These are phyloP conservation scores for Aphelenchoides bicaudatus DNA, from an alignment of 2,888 invertebrate genomes.

Conservation along the genomic window DNA sequence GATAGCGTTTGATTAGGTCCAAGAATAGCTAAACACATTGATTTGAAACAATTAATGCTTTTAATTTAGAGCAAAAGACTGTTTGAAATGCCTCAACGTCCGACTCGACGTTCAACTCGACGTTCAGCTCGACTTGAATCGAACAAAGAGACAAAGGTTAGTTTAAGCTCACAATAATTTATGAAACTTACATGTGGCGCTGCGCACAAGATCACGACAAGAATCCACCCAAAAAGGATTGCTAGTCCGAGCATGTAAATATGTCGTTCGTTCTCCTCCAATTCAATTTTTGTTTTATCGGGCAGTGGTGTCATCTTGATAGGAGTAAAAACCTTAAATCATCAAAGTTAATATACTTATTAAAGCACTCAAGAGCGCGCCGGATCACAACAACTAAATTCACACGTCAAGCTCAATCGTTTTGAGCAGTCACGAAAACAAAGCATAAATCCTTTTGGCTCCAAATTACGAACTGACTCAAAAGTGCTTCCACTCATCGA, in stretches of 20 bases:
- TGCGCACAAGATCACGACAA: conserved; percentile 55
- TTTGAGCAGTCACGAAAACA: no score
- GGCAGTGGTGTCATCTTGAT: conserved; percentile 5
- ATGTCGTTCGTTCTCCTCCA: conserved; percentile 21
- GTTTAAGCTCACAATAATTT: neutral
- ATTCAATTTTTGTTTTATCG: conserved; percentile 14
- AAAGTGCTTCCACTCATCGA: no score
- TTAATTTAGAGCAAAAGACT: neutral
- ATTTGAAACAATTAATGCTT: conserved; percentile 3
- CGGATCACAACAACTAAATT: no score
- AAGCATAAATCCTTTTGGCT: no score
- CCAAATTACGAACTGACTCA: no score
- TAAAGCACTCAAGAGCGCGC: no score
- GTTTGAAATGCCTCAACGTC: neutral
- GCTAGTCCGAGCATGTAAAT: conserved; percentile 49
- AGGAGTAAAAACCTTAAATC: no score
- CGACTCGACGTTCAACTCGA: neutral
- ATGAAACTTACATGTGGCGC: conserved; percentile 49
- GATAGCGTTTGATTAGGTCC: conserved; percentile 29
- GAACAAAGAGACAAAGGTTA: neutral
- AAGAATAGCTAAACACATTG: conserved; percentile 39
- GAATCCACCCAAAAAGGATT: conserved; percentile 53
- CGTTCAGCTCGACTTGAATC: neutral
- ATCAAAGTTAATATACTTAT: no score
- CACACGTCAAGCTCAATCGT: no score